phyloP scores from a whole-genome alignment of 37 sponge, comb jelly and placozoan genomes.

The Spongilla lacustris region DNA sequence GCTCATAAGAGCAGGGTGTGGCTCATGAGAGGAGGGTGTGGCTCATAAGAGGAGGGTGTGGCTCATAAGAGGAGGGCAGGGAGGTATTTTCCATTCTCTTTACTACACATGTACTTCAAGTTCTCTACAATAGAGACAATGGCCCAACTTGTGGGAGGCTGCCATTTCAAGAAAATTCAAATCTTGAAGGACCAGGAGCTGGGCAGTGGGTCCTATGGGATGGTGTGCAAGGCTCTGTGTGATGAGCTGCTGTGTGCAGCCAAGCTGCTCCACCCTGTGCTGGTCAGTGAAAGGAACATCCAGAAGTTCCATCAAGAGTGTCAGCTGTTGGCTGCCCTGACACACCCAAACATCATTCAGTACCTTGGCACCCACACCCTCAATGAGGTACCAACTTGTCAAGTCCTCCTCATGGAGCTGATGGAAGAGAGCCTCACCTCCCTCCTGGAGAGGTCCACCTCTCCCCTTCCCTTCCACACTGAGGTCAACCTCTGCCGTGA shows the following conservation, averaged over 20 bases:
- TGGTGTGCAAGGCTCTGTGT: not conserved
- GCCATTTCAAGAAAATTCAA: not conserved
- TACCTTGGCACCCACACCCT: not conserved
- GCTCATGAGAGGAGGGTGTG: no score
- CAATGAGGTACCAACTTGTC: not conserved
- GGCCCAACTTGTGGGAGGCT: not conserved
- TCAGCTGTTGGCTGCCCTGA: not conserved
- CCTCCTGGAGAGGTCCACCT: not conserved
- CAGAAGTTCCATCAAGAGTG: not conserved
- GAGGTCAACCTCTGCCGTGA: not conserved
- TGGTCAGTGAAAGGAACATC: not conserved
- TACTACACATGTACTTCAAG: no score
- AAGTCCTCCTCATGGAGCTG: not conserved
- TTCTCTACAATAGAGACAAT: no score
- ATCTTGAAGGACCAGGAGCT: not conserved
- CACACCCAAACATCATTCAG: not conserved
- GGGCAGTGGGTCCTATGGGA: not conserved
- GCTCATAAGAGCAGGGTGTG: no score
- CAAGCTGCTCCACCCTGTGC: not conserved
- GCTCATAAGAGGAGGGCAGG: no score
- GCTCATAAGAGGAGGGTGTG: no score
- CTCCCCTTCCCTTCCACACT: not conserved
- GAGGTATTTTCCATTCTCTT: no score
- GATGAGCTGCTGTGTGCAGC: not conserved
- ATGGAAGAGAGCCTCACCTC: not conserved